Base-by-base conservation (phyloP, 1,140 invertebrate species). In the Nymphalis io region DNA sequence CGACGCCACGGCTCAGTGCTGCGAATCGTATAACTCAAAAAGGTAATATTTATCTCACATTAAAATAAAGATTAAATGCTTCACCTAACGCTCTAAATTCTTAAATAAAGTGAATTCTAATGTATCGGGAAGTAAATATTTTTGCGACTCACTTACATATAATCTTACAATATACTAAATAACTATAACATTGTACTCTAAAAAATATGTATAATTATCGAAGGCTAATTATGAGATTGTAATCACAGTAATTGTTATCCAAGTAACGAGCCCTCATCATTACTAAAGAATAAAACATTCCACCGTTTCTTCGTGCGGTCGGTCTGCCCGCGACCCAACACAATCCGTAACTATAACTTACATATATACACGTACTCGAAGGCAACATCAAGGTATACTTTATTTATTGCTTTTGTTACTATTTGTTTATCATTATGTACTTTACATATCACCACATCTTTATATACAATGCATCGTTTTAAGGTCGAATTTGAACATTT, bases 171-270 rank as follows among this genome's bases (percentile, higher is more conserved):
- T 87, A 88, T 83, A 89, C 87, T 90, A 91, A 91, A 91, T 91
- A 91, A 90, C 87, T 89, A 88, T 91, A 91, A 91, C 87, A 91
- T 91, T 89, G 87, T 91, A 91, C 87, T 90, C 89, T 91, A 89
- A 89, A 91, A 91, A 91, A 91, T 91, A 91, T 91, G 89, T 91
- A 91, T 91, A 89, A 91, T 87, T 89, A 88, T 89, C 86, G 87
- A 91, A 91, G 89, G 89, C 87, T 91, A 91, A 88, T 85, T 57
- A 86, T 91, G 89, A 89, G 87, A 89, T 89, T 91, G 82, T 88
- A 89, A 91, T 91, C 89, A 91, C 89, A 91, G 89, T 91, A 91
- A 84, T 87, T 88, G 83, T 89, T 89, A 85, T 88, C 82, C 81
- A 88, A 89, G 85, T 89, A 90, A 89, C 85, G 82, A 85, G 87